A percentile compares a stretch with the other conserved stretches of the same genome.
Evolutionary conservation across 2,113 vertebrate species (phyloP).

Genomic region (Rousettus leschenaultii): DNA sequence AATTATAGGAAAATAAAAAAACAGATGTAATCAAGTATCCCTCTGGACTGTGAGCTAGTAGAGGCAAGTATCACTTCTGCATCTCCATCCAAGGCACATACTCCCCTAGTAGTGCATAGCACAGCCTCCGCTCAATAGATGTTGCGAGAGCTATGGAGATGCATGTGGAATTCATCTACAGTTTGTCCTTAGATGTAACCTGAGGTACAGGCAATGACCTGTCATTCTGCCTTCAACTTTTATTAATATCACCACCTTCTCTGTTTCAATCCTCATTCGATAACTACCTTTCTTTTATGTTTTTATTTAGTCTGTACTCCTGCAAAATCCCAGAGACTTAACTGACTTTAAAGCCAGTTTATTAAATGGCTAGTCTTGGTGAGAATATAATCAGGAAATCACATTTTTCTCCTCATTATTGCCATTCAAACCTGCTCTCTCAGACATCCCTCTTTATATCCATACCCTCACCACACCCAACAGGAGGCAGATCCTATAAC

Average conservation of each 20-base stretch:
- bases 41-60: neutral
- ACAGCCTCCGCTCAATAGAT: neutral
- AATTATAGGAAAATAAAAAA: neutral
- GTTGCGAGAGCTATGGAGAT: neutral
- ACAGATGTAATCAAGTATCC: neutral
- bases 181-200: neutral
- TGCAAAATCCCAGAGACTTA: neutral
- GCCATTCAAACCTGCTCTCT: too few species aligned
- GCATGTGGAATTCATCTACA: neutral
- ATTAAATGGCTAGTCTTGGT: neutral
- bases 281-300: neutral
- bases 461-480: neutral
- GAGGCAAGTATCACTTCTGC: neutral
- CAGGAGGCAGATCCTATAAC: neutral
- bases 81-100: neutral
- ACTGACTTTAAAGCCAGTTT: neutral
- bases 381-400: neutral
- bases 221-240: neutral
- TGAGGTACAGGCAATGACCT: neutral
- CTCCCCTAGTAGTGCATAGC: too few species aligned
- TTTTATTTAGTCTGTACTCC: neutral
- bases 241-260: neutral
- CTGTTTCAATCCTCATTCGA: neutral
- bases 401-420: neutral
- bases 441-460: rapidly evolving